A percentile compares a stretch with the other conserved stretches of the same genome.
Evolutionary conservation across 2,113 vertebrate genomes (phyloP).

Genomic region (Sturnira hondurensis): DNA sequence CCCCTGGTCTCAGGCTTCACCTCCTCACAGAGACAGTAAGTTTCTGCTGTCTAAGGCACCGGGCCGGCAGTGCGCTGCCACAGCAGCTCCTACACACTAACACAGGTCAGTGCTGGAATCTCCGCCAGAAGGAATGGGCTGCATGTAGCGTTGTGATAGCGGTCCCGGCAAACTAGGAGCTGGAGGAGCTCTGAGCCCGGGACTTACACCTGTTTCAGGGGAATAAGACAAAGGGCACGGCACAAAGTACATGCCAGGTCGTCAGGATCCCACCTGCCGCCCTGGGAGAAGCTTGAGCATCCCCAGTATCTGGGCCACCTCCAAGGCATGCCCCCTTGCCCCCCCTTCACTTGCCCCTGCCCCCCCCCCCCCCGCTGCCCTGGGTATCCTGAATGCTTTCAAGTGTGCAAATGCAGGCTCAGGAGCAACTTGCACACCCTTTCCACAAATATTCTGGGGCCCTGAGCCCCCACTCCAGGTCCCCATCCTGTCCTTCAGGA

Average conservation of each 20-base stretch:
- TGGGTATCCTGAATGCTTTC: background rate
- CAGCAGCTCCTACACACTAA: background rate
- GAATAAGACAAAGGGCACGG: rapidly evolving
- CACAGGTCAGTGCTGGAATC: rapidly evolving
- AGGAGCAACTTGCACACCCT: background rate
- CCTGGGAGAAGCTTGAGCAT: rapidly evolving
- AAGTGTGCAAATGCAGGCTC: background rate
- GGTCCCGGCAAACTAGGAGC: rapidly evolving
- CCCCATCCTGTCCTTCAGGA: background rate
- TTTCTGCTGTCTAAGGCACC: background rate
- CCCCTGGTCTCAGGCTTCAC: background rate
- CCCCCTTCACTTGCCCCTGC: background rate
- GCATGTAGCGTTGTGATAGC: rapidly evolving
- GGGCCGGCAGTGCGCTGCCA: rapidly evolving
- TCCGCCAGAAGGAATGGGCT: background rate
- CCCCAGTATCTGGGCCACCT: background rate
- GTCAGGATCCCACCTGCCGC: background rate
- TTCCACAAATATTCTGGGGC: background rate
- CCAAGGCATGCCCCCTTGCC: background rate
- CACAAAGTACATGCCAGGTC: too few species aligned
- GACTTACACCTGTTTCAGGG: background rate
- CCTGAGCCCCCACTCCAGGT: background rate
- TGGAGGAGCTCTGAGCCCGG: background rate
- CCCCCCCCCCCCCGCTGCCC: background rate
- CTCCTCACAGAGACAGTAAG: background rate